Percentiles rank a stretch among this genome's conserved stretches.
Conservation (phyloP, 2,113 vertebrate species). For the Pelobates fuscus region DNA sequence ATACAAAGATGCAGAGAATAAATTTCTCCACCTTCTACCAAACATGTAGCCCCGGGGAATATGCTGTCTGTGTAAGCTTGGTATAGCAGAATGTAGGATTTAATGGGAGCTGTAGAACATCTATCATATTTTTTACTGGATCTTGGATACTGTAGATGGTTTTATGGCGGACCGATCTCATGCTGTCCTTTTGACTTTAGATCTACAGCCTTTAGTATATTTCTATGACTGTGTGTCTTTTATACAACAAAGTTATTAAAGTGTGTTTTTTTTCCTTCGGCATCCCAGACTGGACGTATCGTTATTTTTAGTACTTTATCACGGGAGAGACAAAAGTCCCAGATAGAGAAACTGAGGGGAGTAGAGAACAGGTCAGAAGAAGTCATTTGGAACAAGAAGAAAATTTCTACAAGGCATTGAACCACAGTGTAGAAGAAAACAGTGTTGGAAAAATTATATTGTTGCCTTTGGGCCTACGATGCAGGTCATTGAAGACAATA, state of each 20-base stretch:
- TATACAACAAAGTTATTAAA: constrained; percentile 8
- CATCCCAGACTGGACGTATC: neutral
- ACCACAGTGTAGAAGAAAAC: constrained; percentile 56
- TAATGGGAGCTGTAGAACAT: neutral
- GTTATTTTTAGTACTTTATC: neutral
- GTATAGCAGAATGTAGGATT: neutral
- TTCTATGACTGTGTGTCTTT: neutral
- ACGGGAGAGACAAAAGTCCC: constrained; percentile 5
- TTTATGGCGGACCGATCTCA: neutral
- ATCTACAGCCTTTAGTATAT: constrained; percentile 9
- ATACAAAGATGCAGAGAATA: too few relatives aligned
- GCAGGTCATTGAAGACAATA: constrained; percentile 61
- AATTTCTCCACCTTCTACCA: neutral
- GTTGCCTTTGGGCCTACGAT: constrained; percentile 51
- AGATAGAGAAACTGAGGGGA: neutral
- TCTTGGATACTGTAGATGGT: neutral
- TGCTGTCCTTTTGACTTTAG: too few relatives aligned
- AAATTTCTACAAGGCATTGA: constrained; percentile 50
- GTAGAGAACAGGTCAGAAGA: constrained; percentile 53
- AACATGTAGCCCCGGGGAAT: neutral
- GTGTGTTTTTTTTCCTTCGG: neutral
- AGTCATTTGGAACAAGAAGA: constrained; percentile 55
- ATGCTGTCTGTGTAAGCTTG: neutral
- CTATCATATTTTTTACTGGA: neutral
- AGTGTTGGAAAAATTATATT: constrained; percentile 51